Percentiles rank a stretch among this genome's conserved stretches.
These are phyloP conservation scores for Nebria ingens DNA, from an alignment of 1,140 invertebrate genomes.

Conservation along the genomic window DNA sequence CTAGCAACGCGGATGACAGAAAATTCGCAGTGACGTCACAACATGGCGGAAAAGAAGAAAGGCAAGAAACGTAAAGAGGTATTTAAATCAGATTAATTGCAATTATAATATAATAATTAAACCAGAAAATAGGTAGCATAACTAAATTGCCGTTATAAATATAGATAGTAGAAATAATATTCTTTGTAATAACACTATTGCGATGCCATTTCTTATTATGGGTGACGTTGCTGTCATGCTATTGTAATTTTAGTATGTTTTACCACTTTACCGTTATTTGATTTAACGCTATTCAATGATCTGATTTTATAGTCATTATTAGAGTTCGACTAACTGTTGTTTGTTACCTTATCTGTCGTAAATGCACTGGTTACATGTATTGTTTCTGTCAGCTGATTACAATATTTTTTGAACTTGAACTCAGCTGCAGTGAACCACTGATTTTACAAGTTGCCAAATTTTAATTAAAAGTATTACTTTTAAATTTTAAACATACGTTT, in stretches of 20 bases:
- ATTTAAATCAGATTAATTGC: slow-evolving; percentile 28
- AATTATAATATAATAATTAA: slow-evolving; percentile 1
- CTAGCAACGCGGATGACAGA: no score
- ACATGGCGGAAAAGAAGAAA: slow-evolving; percentile 67
- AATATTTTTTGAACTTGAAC: neutral
- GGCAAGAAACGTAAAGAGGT: slow-evolving; percentile 65
- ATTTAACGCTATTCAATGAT: neutral
- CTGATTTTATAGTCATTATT: neutral
- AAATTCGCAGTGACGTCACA: slow-evolving; percentile 34
- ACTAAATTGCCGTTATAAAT: no score
- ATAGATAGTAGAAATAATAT: no score
- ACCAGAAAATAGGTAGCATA: no score
- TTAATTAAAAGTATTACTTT: no score
- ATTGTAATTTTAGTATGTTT: neutral
- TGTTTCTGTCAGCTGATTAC: slow-evolving; percentile 1
- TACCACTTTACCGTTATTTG: slow-evolving; percentile 2
- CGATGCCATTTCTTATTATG: neutral
- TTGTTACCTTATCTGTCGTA: neutral
- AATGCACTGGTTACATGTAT: neutral
- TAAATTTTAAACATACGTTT: no score
- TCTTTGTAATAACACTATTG: no score
- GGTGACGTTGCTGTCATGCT: slow-evolving; percentile 6
- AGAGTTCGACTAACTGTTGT: neutral
- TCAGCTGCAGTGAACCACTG: neutral
- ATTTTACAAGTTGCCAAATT: neutral